These are phyloP conservation scores for Atrichornis clamosus DNA, from an alignment of 2,113 vertebrate genomes.

Conservation along the genomic window DNA sequence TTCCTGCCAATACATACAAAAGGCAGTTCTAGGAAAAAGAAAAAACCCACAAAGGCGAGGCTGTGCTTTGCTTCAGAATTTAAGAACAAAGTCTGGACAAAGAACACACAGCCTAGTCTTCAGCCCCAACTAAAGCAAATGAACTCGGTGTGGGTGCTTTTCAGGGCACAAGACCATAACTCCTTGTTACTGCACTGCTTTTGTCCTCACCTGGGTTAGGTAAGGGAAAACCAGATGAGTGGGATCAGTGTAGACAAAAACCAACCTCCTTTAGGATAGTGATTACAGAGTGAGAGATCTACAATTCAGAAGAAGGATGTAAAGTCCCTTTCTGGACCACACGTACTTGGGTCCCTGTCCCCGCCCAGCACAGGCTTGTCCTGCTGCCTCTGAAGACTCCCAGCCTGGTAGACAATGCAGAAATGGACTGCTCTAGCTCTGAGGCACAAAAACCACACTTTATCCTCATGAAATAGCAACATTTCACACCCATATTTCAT, in stretches of 20 bases:
- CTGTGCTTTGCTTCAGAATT: conserved; percentile 52
- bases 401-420: accelerated
- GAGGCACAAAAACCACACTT: neutral
- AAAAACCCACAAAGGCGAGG: conserved; percentile 26
- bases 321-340: accelerated
- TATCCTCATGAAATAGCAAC: neutral
- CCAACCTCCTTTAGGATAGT: neutral
- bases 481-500: neutral
- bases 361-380: neutral
- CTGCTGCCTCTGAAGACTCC: neutral
- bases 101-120: conserved; percentile 24
- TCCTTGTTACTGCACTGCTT: neutral
- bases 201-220: neutral
- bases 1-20: conserved; percentile 30
- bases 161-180: neutral
- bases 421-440: neutral
- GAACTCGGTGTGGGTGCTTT: neutral
- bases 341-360: accelerated
- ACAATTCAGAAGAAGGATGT: neutral
- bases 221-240: neutral
- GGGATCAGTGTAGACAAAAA: neutral
- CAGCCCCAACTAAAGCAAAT: neutral
- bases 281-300: neutral
- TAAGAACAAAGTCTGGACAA: conserved; percentile 39
- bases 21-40: conserved; percentile 38